Conservation (phyloP, 2,797 vertebrate species). For the Taenioides sp. region DNA sequence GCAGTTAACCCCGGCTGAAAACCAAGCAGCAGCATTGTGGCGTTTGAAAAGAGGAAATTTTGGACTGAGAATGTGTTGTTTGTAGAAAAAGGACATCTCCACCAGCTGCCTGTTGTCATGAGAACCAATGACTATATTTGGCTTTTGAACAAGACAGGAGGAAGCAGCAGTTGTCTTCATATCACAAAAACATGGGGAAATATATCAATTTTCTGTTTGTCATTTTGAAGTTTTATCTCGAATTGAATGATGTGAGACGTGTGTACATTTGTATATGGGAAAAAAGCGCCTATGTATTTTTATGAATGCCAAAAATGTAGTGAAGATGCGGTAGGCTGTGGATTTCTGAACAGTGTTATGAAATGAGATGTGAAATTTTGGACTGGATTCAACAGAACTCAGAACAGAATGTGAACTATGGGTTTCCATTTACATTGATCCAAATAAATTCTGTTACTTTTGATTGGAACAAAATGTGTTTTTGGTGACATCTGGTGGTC, state of each 20-base stretch:
- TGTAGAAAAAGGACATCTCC: constrained; percentile 14
- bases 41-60: constrained; percentile 18
- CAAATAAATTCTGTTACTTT: background rate
- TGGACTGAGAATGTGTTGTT: constrained; percentile 22
- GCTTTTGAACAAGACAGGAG: constrained; percentile 37
- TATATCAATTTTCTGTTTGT: constrained; percentile 35
- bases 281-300: constrained; percentile 40
- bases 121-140: constrained; percentile 44
- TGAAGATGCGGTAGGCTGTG: constrained; percentile 37
- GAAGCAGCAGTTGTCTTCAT: constrained; percentile 30
- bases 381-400: background rate
- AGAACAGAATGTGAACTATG: background rate
- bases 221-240: constrained; percentile 23
- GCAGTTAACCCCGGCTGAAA: constrained; percentile 73
- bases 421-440: background rate
- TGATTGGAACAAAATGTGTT: background rate
- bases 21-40: constrained; percentile 42
- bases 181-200: constrained; percentile 19
- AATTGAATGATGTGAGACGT: constrained; percentile 42
- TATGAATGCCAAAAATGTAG: constrained; percentile 26
- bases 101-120: constrained; percentile 49
- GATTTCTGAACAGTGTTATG: constrained; percentile 31
- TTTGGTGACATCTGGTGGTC: background rate
- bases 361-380: constrained; percentile 10
- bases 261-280: constrained; percentile 61